Evolutionary conservation across 2,113 vertebrate genomes (phyloP), one percentile per base, ranked within the genome.

Genomic region (Ctenomys sociabilis): DNA sequence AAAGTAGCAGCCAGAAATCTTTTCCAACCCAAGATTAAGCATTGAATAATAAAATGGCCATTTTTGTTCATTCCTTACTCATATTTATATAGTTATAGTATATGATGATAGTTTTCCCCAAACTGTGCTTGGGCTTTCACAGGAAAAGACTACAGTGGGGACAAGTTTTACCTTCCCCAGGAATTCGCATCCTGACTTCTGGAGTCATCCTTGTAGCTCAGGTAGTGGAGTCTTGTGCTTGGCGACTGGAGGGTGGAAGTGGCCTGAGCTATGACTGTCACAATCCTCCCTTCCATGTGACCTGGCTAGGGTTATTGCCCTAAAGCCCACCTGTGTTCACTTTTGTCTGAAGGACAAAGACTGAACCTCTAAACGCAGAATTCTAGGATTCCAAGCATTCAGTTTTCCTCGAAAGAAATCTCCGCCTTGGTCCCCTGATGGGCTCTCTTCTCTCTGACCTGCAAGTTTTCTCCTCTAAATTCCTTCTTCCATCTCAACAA

Each of bases 1-100:
- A 92, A 88, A 95, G 90, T 24, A 30, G 37, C 68, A 96, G 80
- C 54, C 77, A 28, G 61, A 63, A 89, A 40, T 52, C 77, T 54
- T 86, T 93, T 75, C 49, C 82, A 66, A 93, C 61, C n/a, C 45
- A 63, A 66, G 63, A 77, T 54, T 88, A 37, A 30, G 45, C 32
- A 35, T 16, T 24, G 85, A 73, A 59, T 88, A 70, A 78, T 78
- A 73, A 61, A 70, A 52, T 1, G 64, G 40, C 35, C 59, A 28
- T 45, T 7, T 21, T n/a, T n/a, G 8, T 19, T 85, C 49, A 63
- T 52, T 35, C 45, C 30, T 52, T 43, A 11, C 10, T 40, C 9
- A 3, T 85, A 43, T 57, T 57, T 7, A 10, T 22, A 1, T 3
- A 16, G 24, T 37, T 77, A 1, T 45, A 21, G 43, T 26, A 19